phyloP scores from a whole-genome alignment of 2,888 invertebrate genomes.

The Axea sp. region DNA sequence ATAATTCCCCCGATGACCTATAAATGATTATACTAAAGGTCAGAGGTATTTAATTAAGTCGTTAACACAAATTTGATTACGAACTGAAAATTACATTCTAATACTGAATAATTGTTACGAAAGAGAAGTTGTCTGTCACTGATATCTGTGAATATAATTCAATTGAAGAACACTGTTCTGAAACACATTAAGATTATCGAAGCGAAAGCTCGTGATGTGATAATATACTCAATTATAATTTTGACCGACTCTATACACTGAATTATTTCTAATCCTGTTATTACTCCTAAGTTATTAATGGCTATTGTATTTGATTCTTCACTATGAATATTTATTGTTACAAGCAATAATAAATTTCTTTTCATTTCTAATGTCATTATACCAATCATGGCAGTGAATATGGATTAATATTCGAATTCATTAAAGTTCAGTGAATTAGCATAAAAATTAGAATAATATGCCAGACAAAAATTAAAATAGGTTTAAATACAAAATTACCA shows the following conservation, averaged over 20 bases:
- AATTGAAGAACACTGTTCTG: conserved; percentile 27
- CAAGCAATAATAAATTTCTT: not conserved
- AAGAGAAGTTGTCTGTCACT: conserved; percentile 5
- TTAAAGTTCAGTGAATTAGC: not conserved
- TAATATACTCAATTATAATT: conserved; percentile 39
- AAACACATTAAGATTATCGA: conserved; percentile 33
- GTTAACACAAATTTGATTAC: no score
- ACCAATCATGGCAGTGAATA: not conserved
- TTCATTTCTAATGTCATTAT: conserved; percentile 2
- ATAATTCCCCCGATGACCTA: no score
- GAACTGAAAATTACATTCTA: no score
- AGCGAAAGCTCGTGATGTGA: conserved; percentile 25
- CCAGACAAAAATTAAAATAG: no score
- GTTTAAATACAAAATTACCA: no score
- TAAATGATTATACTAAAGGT: no score
- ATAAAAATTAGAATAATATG: no score
- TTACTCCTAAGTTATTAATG: conserved; percentile 32
- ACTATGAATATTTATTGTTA: conserved; percentile 2
- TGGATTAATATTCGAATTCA: no score
- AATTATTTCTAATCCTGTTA: conserved; percentile 35
- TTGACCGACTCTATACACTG: conserved; percentile 19
- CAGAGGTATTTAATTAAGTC: no score
- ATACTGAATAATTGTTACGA: not conserved
- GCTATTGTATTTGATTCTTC: no score
- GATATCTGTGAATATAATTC: conserved; percentile 42